Evolutionary conservation across 2,888 invertebrate species (phyloP).

Genomic region (Phyto melanocephala): DNA sequence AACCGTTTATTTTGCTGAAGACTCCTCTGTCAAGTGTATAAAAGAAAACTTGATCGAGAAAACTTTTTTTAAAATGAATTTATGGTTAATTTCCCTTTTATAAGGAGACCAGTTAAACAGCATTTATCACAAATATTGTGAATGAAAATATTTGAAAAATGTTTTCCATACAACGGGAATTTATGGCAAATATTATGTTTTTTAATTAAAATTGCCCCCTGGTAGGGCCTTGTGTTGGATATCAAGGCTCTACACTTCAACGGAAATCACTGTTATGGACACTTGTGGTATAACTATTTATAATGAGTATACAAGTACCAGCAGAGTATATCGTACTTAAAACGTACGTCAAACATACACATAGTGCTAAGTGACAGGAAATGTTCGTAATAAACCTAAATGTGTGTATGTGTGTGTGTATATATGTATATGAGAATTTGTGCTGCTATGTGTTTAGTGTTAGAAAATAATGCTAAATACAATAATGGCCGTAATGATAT

Average conservation of each 20-base stretch:
- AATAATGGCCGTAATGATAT: slow-evolving; percentile 26
- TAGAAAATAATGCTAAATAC: slow-evolving; percentile 16
- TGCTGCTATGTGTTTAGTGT: neutral
- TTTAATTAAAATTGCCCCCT: too few relatives aligned
- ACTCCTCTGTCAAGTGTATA: too few relatives aligned
- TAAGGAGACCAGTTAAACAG: too few relatives aligned
- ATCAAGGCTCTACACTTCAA: slow-evolving; percentile 3
- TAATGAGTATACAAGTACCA: neutral
- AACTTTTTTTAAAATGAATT: too few relatives aligned
- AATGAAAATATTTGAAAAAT: too few relatives aligned
- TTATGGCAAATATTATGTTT: too few relatives aligned
- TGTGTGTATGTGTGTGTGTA: slow-evolving; percentile 7
- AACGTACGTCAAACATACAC: slow-evolving; percentile 5
- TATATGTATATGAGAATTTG: neutral
- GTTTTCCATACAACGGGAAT: too few relatives aligned
- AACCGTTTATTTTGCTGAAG: too few relatives aligned
- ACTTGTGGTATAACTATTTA: slow-evolving; percentile 23
- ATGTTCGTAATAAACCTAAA: slow-evolving; percentile 56
- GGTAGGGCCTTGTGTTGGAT: too few relatives aligned
- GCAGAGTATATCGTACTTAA: neutral
- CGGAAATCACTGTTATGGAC: slow-evolving; percentile 54
- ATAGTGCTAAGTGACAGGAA: slow-evolving; percentile 48
- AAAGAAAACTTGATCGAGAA: too few relatives aligned
- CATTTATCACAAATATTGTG: too few relatives aligned
- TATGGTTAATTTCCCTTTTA: too few relatives aligned